These are phyloP conservation scores for Pentamera pediparva DNA, from an alignment of 53 echinoderm and acorn worm species.

Conservation along the genomic window DNA sequence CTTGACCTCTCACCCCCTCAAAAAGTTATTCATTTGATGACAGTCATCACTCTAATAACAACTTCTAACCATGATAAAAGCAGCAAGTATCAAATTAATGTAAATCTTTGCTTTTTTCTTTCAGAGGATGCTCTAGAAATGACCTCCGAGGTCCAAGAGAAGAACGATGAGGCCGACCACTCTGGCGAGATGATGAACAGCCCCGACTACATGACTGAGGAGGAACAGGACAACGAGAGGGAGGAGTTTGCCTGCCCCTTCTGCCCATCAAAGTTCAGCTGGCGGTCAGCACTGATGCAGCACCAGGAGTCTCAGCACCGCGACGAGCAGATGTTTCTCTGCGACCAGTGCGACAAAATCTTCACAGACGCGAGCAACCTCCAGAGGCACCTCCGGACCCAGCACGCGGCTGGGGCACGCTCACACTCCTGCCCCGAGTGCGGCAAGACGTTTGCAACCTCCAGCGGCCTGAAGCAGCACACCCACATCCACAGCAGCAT, in stretches of 20 bases:
- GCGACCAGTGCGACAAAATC: conserved; percentile 89
- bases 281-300: conserved; percentile 82
- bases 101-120: too few relatives aligned
- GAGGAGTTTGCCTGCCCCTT: conserved; percentile 55
- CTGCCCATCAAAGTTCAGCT: conserved; percentile 74
- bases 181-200: background rate
- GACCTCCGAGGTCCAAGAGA: background rate
- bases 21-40: too few relatives aligned
- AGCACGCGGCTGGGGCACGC: conserved; percentile 86
- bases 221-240: conserved; percentile 34
- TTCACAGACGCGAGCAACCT: conserved; percentile 98
- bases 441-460: conserved; percentile 93
- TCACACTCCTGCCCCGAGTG: conserved; percentile 96
- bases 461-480: conserved; percentile 92
- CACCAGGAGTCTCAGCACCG: conserved; percentile 72
- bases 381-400: conserved; percentile 91
- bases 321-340: conserved; percentile 62
- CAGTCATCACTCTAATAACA: too few relatives aligned
- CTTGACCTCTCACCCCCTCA: too few relatives aligned
- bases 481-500: conserved; percentile 98
- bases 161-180: background rate
- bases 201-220: too few relatives aligned
- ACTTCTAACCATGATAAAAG: too few relatives aligned
- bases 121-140: background rate
- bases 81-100: too few relatives aligned